Evolutionary conservation across 2,888 invertebrate species (phyloP), one percentile per base, ranked within the genome.

Genomic region (Eupithecia subumbrata): DNA sequence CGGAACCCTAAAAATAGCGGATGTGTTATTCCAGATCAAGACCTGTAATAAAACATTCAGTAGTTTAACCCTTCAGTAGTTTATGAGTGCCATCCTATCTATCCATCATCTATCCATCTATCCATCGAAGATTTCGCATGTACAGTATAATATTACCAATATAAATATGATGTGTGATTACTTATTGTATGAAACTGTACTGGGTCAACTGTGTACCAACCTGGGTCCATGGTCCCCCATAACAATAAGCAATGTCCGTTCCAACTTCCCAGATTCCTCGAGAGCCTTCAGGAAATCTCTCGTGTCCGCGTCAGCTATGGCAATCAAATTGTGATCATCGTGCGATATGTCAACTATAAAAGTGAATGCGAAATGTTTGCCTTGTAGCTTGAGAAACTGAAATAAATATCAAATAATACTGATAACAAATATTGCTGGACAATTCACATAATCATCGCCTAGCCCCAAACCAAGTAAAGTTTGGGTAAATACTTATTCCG

Each of bases 201-300:
- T 45, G 16, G 5, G 45, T 43, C 14, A 43, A 43, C 43, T 14
- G 7, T 16, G 16, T 18, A 64, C 79, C 83, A 85, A 97, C 96
- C 98, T 96, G 79, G 97, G 97, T 0, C 99, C 99, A 89, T 99
- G 99, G 91, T 99, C 99, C 7, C 98, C 97, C 98, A 99, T 98
- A 5, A 99, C 87, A 73, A 99, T 96, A 0, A 99, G 90, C 79
- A 99, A 87, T 0, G 99, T 98, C 82, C 98, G 96, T 78, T 98
- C 96, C 25, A 98, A 91, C 60, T 96, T 91, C 0, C 96, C 96
- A 0, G 94, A 93, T 7, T 93, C 86, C 66, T 96, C 92, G 25
- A 98, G 90, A 52, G 95, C 91, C 68, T 92, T 91, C n/a, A 99
- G 87, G 94, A 97, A 97, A 0, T 95, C 84, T 7, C 95, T 89